These are phyloP conservation scores for Toxotes jaculatrix DNA, from an alignment of 2,113 vertebrate species.

Conservation along the genomic window DNA sequence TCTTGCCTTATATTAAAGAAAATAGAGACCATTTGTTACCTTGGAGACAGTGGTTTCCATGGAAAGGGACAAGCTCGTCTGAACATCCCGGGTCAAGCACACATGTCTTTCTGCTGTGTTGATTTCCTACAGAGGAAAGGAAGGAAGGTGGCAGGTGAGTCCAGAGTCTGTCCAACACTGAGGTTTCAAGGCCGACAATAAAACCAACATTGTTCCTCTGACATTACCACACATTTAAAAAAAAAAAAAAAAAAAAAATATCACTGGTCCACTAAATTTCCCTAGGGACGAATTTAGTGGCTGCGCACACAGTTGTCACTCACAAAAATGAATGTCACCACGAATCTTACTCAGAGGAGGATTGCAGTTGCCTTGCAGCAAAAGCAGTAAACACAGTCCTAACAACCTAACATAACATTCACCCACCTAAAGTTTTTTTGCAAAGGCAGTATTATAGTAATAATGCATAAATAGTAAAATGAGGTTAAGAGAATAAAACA, in stretches of 20 bases:
- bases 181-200: background rate
- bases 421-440: too few relatives aligned
- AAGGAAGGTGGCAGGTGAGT: background rate
- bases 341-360: background rate
- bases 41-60: conserved; percentile 91
- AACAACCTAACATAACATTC: background rate
- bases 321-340: too few relatives aligned
- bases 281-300: background rate
- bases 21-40: conserved; percentile 81
- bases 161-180: background rate
- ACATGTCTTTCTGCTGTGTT: conserved; percentile 89
- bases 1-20: background rate
- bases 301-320: background rate
- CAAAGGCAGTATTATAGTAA: too few relatives aligned
- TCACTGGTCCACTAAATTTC: too few relatives aligned
- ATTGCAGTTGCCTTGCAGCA: background rate
- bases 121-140: conserved; percentile 82
- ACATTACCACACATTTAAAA: background rate
- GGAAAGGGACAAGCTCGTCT: conserved; percentile 88
- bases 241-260: too few relatives aligned
- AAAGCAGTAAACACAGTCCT: background rate
- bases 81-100: conserved; percentile 92
- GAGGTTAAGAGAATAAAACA: too few relatives aligned
- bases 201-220: background rate
- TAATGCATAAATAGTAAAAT: too few relatives aligned